Evolutionary conservation across 2,888 invertebrate genomes (phyloP).

Genomic region (Ichneumoninae sp.): DNA sequence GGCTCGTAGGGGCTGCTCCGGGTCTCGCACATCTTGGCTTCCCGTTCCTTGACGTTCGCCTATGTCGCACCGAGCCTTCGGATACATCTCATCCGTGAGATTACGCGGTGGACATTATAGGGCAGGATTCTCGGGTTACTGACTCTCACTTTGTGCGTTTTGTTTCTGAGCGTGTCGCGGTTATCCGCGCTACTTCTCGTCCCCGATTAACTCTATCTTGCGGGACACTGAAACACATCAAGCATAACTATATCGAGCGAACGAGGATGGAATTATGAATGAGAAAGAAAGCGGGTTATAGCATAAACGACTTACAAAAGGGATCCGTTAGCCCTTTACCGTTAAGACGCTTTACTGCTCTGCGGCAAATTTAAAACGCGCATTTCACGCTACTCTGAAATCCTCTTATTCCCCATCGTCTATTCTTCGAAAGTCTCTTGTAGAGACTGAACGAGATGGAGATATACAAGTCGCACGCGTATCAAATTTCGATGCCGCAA

Average conservation of each 20-base stretch:
- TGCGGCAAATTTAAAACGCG: slow-evolving; percentile 7
- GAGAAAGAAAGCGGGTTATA: slow-evolving; percentile 21
- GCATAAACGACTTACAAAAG: slow-evolving; percentile 45
- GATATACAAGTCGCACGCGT: slow-evolving; percentile 17
- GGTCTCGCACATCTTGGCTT: slow-evolving; percentile 70
- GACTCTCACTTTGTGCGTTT: slow-evolving; percentile 27
- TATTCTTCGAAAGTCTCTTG: slow-evolving; percentile 6
- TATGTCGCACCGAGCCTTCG: slow-evolving; percentile 33
- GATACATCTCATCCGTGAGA: slow-evolving; percentile 47
- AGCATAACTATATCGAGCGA: slow-evolving; percentile 35
- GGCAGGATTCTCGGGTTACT: slow-evolving; percentile 64
- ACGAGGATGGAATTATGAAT: slow-evolving; percentile 51
- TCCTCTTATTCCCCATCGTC: background rate
- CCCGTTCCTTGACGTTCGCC: slow-evolving; percentile 52
- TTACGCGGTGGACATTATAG: slow-evolving; percentile 35
- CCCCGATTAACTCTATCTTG: background rate
- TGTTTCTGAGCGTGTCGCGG: slow-evolving; percentile 6
- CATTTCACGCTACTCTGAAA: background rate
- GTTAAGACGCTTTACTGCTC: slow-evolving; percentile 48
- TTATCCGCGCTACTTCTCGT: slow-evolving; percentile 9
- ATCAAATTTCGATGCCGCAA: slow-evolving; percentile 23
- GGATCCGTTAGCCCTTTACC: slow-evolving; percentile 62
- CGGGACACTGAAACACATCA: background rate
- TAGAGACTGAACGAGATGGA: background rate
- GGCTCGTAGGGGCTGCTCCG: slow-evolving; percentile 27